phyloP scores from a whole-genome alignment of 2,113 vertebrate species.

The Cranoglanis bouderius region DNA sequence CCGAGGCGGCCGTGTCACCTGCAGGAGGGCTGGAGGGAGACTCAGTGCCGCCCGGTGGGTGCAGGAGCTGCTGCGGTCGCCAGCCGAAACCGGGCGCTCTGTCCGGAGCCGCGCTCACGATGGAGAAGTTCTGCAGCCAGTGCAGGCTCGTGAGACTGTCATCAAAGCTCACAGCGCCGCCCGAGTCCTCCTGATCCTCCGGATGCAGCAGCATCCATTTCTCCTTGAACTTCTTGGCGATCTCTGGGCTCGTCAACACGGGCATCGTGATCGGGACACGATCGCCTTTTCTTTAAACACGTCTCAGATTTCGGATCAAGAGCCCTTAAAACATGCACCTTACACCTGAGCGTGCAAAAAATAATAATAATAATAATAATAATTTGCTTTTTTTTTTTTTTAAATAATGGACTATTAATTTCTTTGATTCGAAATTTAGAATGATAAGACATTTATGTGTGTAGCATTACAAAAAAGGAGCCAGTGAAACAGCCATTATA shows the following conservation, averaged over 20 bases:
- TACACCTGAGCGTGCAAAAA: background rate
- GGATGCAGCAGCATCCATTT: conserved; percentile 71
- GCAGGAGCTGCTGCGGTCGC: conserved; percentile 65
- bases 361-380: fast-evolving
- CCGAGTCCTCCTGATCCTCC: conserved; percentile 63
- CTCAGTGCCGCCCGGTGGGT: conserved; percentile 65
- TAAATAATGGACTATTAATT: background rate
- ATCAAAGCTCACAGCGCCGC: conserved; percentile 69
- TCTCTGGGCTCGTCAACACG: conserved; percentile 72
- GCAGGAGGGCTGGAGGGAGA: conserved; percentile 80
- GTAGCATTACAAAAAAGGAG: background rate
- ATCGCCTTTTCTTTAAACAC: background rate
- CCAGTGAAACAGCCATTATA: background rate
- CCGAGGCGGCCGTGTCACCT: conserved; percentile 77
- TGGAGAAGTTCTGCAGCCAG: conserved; percentile 87
- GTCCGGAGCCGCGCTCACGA: conserved; percentile 75
- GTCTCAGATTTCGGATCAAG: background rate
- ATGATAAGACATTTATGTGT: background rate
- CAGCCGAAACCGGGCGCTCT: conserved; percentile 61
- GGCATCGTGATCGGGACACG: conserved; percentile 70
- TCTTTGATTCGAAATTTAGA: background rate
- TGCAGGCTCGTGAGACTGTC: conserved; percentile 86
- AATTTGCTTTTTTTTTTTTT: background rate
- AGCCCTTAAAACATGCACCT: background rate
- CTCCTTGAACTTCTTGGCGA: conserved; percentile 73